Evolutionary conservation across 2,113 vertebrate genomes (phyloP).

Genomic region (Canis aureus): DNA sequence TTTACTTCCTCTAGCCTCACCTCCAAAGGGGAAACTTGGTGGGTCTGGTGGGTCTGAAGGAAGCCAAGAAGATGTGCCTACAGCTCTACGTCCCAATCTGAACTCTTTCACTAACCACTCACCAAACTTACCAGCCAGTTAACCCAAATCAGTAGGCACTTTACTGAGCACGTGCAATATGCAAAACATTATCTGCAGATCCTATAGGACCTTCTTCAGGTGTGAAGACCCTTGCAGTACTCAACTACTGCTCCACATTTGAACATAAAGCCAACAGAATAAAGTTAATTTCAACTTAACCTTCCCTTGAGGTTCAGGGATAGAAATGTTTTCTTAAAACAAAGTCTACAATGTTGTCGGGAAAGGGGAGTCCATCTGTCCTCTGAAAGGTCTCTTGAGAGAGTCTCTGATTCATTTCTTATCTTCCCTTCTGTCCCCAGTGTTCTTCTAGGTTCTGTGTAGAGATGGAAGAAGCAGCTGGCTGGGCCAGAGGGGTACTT

Average conservation of each 20-base stretch:
- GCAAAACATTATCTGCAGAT: background rate
- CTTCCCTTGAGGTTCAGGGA: background rate
- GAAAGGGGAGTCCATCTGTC: background rate
- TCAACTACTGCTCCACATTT: background rate
- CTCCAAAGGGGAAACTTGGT: background rate
- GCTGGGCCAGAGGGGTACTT: background rate
- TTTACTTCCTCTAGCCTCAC: constrained; percentile 4
- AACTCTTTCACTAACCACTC: background rate
- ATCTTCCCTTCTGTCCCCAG: background rate
- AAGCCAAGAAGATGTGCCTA: too few species aligned
- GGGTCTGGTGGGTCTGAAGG: background rate
- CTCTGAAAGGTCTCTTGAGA: background rate
- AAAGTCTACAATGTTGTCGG: background rate
- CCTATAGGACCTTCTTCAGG: background rate
- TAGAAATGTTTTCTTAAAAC: background rate
- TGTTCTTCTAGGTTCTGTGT: background rate
- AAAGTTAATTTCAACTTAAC: constrained; percentile 35
- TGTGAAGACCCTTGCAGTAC: background rate
- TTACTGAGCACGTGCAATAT: background rate
- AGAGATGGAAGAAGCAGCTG: background rate
- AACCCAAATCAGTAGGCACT: background rate
- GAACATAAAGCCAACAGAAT: constrained; percentile 5
- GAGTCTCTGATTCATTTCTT: background rate
- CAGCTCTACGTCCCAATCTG: background rate
- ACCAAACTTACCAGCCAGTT: background rate